These are phyloP conservation scores for Capreolus pygargus DNA, from an alignment of 2,113 vertebrate genomes.

Conservation along the genomic window DNA sequence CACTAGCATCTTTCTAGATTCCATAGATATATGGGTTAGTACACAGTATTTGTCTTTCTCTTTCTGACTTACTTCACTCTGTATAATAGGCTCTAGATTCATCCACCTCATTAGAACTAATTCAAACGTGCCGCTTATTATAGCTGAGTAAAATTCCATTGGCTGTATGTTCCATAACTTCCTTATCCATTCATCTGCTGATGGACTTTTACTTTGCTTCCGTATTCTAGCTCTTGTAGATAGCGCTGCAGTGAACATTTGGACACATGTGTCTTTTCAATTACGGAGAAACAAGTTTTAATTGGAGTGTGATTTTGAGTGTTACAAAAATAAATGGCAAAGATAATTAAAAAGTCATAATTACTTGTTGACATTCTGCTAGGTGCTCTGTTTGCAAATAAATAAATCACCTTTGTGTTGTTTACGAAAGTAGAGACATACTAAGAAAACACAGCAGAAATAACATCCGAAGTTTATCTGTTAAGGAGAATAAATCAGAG, in stretches of 20 bases:
- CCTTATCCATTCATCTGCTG: background rate
- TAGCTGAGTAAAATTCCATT: background rate
- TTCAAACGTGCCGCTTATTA: background rate
- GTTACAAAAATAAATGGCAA: background rate
- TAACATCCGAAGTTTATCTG: background rate
- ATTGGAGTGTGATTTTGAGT: background rate
- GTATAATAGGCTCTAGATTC: background rate
- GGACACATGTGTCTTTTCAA: background rate
- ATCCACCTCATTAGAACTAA: background rate
- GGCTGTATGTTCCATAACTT: background rate
- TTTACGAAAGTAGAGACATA: background rate
- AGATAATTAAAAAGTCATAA: background rate
- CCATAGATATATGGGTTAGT: background rate
- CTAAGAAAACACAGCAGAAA: background rate
- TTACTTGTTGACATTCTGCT: background rate
- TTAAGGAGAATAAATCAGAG: background rate
- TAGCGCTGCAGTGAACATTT: background rate
- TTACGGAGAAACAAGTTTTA: background rate
- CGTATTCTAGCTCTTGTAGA: background rate
- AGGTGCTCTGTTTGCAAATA: background rate
- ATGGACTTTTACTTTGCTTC: background rate
- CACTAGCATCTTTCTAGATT: background rate
- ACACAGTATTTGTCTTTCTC: background rate
- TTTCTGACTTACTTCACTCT: background rate
- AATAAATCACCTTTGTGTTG: background rate